Percentiles rank a stretch among this genome's conserved stretches.
phyloP scores from a whole-genome alignment of 2,797 vertebrate species.

The Caiman crocodilus region DNA sequence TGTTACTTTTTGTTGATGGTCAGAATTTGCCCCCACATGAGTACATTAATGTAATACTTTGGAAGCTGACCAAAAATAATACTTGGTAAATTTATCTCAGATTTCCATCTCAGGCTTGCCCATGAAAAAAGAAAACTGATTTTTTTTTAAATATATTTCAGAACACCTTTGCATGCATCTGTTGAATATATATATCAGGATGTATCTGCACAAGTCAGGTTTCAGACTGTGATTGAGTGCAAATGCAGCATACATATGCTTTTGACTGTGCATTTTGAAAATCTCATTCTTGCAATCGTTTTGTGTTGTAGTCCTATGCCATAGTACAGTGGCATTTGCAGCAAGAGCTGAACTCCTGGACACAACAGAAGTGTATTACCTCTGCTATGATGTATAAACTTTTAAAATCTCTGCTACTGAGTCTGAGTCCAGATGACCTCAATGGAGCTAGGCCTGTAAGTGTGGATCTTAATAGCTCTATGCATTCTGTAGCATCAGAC shows the following conservation, averaged over 20 bases:
- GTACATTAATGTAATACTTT: neutral
- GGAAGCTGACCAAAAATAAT: neutral
- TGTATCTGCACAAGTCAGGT: neutral
- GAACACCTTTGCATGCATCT: neutral
- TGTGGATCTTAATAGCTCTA: neutral
- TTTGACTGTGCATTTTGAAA: neutral
- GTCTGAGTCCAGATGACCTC: neutral
- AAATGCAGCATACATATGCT: neutral
- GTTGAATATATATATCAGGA: neutral
- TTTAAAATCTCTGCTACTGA: neutral
- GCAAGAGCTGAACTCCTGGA: neutral
- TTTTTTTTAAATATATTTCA: neutral
- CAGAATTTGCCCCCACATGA: neutral
- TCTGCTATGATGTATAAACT: rapidly evolving
- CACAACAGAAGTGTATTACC: neutral
- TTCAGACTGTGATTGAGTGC: neutral
- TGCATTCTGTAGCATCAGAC: neutral
- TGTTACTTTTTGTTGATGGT: neutral
- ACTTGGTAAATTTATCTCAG: neutral
- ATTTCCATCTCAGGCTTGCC: neutral
- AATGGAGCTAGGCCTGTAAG: neutral
- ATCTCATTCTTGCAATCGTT: neutral
- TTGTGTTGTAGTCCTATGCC: neutral
- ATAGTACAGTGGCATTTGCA: neutral
- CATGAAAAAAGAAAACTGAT: neutral